Base-by-base conservation (phyloP, 2,797 vertebrate genomes). In the Apogon hyalosoma region DNA sequence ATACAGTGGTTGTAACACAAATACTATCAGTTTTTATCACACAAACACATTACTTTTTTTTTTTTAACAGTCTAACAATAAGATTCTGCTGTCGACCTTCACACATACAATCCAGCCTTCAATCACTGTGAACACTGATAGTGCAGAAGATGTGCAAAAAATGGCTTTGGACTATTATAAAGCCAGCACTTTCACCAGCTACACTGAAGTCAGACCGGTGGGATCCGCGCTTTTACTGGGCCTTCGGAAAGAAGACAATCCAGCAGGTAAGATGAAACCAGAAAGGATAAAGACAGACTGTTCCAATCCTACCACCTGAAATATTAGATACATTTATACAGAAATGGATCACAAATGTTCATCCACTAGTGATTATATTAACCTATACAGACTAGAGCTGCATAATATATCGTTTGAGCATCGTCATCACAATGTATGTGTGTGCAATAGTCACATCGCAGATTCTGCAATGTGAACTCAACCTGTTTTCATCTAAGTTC, bases 21-120 rank as follows among this genome's bases (percentile, higher is more conserved):
- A 59, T 1, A 55, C 54, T 45, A 5, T 21, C 19, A 42, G 33
- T 57, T 46, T 53, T 38, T 12, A 8, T 49, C 1, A 33, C n/a
- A 61, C 36, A 28, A 28, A 28, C 24, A 28, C 24, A 49, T 74
- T 55, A 11, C 24, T 50, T 39, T 55, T 2, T 57, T 19, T 28
- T 60, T 51, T 36, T 49, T 45, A 54, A 4, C 82, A 94, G 93
- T 90, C 90, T 3, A 95, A 93, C 85, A 94, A 93, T 47, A 19
- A 46, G 4, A 11, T 94, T 31, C 0, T 55, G 15, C 13, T 92
- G 9, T 1, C 19, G 15, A 0, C 0, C 13, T 0, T 79, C 0
- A 0, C 0, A 0, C 0, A 31, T 6, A 63, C 0, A 41, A 4
- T 91, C 3, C 0, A 0, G 0, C 46, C 52, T 1, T 0, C 0